Percentiles rank a stretch among this genome's conserved stretches.
These are phyloP conservation scores for Rotaria socialis DNA, from an alignment of 2,888 invertebrate genomes.

Conservation along the genomic window DNA sequence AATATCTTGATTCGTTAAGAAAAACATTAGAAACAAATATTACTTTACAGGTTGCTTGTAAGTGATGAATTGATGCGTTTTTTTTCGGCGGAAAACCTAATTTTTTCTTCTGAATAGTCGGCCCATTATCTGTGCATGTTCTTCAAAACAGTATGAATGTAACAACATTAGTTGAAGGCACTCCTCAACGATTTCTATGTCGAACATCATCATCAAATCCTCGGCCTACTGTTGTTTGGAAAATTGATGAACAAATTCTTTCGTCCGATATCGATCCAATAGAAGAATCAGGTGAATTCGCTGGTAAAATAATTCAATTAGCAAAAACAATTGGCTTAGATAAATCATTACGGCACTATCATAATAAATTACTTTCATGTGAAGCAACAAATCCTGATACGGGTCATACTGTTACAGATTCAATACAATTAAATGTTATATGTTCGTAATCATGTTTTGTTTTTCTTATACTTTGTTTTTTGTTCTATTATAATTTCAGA, in stretches of 20 bases:
- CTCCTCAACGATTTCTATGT: not conserved
- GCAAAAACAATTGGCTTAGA: conserved; percentile 9
- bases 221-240: not conserved
- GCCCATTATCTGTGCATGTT: not conserved
- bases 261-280: not conserved
- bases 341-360: not conserved
- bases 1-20: not conserved
- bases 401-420: not conserved
- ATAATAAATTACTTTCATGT: not conserved
- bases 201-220: not conserved
- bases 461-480: not conserved
- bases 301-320: not conserved
- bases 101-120: not conserved
- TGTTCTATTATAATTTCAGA: not conserved
- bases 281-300: not conserved
- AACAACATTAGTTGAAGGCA: not conserved
- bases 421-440: not conserved
- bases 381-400: conserved; percentile 6
- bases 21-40: not conserved
- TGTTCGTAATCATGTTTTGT: not conserved
- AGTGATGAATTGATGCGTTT: not conserved
- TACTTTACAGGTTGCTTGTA: conserved; percentile 5
- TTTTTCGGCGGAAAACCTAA: too few species aligned
- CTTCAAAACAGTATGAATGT: not conserved
- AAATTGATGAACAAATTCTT: not conserved